Conservation (phyloP, 2,888 invertebrate species). For the Scrobipalpa atriplicella region DNA sequence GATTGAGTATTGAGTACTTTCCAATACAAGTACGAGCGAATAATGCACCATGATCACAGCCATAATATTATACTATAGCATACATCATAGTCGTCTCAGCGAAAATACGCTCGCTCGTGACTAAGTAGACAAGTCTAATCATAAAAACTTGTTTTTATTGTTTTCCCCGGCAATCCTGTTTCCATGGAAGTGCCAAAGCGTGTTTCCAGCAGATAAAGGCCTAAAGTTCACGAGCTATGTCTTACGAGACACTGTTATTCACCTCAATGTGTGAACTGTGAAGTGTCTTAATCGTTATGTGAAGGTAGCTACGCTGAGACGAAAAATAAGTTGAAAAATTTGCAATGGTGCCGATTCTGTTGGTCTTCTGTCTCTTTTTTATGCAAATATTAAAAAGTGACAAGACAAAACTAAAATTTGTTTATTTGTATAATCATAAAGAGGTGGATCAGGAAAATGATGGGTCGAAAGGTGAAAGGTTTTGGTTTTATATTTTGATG, state of each 20-base stretch:
- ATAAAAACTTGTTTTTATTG: constrained; percentile 38
- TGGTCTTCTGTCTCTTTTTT: too few relatives aligned
- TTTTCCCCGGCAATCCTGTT: constrained; percentile 33
- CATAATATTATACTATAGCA: background rate
- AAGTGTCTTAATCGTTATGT: background rate
- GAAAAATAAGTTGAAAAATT: background rate
- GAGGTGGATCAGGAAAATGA: too few relatives aligned
- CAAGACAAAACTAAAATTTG: too few relatives aligned
- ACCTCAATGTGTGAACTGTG: background rate
- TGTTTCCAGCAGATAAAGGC: constrained; percentile 41
- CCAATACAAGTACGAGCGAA: background rate
- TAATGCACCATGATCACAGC: background rate
- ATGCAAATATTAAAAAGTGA: too few relatives aligned
- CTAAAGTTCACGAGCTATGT: constrained; percentile 31
- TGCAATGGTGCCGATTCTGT: too few relatives aligned
- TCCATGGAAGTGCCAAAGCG: constrained; percentile 42
- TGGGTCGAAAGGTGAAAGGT: too few relatives aligned
- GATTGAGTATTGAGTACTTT: too few relatives aligned
- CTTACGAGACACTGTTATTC: background rate
- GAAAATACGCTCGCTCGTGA: background rate
- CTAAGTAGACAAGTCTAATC: constrained; percentile 28
- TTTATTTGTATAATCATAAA: too few relatives aligned
- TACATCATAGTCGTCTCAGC: background rate
- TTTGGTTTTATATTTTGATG: too few relatives aligned
- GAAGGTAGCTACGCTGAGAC: background rate